Conservation (phyloP, 2,888 invertebrate species). For the Troides helena region DNA sequence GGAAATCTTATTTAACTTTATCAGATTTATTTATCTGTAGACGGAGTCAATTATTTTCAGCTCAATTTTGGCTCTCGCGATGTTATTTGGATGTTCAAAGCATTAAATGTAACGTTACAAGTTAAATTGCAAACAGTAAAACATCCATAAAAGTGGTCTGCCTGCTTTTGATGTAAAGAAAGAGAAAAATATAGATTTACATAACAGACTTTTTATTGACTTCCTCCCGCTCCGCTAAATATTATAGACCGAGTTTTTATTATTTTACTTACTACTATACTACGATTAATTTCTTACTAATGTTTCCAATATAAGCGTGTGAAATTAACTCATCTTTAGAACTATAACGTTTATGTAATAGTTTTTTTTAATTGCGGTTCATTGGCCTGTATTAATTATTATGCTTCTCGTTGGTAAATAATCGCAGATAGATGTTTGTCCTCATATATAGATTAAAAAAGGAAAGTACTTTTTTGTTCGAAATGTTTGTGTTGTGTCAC, state of each 20-base stretch:
- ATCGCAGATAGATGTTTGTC: no score
- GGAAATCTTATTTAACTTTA: not conserved
- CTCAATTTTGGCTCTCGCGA: constrained; percentile 47
- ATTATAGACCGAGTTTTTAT: constrained; percentile 4
- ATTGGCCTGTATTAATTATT: no score
- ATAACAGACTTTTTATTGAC: constrained; percentile 13
- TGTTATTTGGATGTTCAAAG: constrained; percentile 8
- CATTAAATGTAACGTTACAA: constrained; percentile 53
- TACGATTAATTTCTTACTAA: not conserved
- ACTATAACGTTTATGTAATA: no score
- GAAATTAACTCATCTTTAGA: no score
- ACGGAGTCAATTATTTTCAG: constrained; percentile 17
- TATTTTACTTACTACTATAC: not conserved
- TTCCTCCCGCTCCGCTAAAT: constrained; percentile 6
- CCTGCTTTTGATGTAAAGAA: constrained; percentile 53
- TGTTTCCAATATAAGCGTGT: no score
- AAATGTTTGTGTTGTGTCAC: no score
- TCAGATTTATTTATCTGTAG: constrained; percentile 17
- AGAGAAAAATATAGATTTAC: constrained; percentile 38
- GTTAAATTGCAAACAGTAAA: constrained; percentile 75
- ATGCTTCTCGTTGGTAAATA: no score
- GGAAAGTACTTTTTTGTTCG: no score
- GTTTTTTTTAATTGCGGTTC: no score
- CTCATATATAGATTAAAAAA: no score
- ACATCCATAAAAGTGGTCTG: constrained; percentile 67